Percentiles rank a stretch among this genome's conserved stretches.
Conservation (phyloP, 2,888 invertebrate species). For the Tortricodes alternella region DNA sequence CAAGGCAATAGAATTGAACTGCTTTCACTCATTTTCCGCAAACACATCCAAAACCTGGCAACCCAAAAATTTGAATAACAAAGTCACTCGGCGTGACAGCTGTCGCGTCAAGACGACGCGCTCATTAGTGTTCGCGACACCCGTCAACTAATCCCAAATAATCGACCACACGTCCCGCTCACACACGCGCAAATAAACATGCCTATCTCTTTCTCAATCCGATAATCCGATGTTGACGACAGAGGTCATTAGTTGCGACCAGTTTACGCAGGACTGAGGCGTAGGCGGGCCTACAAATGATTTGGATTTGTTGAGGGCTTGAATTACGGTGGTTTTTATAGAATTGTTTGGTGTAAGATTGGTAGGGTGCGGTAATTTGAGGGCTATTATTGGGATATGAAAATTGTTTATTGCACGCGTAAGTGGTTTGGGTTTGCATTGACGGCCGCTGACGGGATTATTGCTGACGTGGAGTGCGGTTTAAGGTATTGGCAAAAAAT, state of each 20-base stretch:
- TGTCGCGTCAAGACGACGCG: conserved; percentile 67
- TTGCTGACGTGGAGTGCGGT: conserved; percentile 23
- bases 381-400: conserved; percentile 30
- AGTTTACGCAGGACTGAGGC: conserved; percentile 3
- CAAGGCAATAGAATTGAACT: conserved; percentile 13
- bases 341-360: conserved; percentile 28
- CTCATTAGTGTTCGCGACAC: conserved; percentile 37
- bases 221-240: conserved; percentile 42
- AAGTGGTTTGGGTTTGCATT: conserved; percentile 19
- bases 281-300: conserved; percentile 16
- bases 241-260: conserved; percentile 31
- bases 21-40: conserved; percentile 2
- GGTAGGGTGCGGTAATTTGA: conserved; percentile 29
- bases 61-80: conserved; percentile 32
- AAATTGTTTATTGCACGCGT: conserved; percentile 30
- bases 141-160: conserved; percentile 59
- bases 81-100: conserved; percentile 49
- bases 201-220: conserved; percentile 55
- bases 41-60: conserved; percentile 10
- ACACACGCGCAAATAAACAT: conserved; percentile 33
- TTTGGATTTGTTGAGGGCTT: neutral
- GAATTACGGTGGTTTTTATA: neutral
- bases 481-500: conserved; percentile 14
- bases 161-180: conserved; percentile 43
- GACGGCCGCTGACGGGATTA: conserved; percentile 9